Evolutionary conservation across 2,113 vertebrate genomes (phyloP).

Genomic region (Excalfactoria chinensis): DNA sequence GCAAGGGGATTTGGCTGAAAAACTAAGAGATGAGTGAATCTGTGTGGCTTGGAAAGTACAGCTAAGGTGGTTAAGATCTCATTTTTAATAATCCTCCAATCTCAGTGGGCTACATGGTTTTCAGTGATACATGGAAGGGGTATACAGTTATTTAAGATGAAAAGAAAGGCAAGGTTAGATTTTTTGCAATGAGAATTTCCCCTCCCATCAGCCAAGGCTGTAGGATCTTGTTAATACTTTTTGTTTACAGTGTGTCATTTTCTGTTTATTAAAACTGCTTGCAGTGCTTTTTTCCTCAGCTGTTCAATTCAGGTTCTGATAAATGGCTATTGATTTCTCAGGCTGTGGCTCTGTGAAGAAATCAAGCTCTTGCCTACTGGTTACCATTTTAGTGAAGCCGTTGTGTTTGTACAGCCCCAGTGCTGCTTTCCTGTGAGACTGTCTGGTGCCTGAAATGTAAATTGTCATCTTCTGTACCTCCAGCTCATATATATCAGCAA

Average conservation of each 20-base stretch:
- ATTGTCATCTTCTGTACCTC: not conserved
- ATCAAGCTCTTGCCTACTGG: conserved; percentile 10
- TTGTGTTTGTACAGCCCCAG: not conserved
- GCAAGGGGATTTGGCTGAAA: not conserved
- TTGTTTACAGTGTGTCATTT: not conserved
- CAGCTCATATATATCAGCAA: not conserved
- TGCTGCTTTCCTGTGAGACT: not conserved
- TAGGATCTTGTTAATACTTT: not conserved
- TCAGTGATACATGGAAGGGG: not conserved
- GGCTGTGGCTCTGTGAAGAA: conserved; percentile 1
- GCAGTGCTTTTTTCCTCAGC: conserved; percentile 26
- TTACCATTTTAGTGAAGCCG: not conserved
- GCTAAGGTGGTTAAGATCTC: not conserved
- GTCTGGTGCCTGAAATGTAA: not conserved
- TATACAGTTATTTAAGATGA: not conserved
- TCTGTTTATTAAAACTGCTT: conserved; percentile 4
- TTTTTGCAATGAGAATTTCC: not conserved
- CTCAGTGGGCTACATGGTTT: not conserved
- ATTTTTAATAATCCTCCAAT: not conserved
- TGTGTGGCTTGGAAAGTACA: not conserved
- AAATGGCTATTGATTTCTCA: conserved; percentile 46
- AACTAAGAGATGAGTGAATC: not conserved
- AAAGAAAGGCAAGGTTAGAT: not conserved
- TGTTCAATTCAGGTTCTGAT: conserved; percentile 50
- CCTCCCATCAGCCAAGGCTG: not conserved